These are phyloP conservation scores for Holothuria glaberrima DNA, from an alignment of 35 echinoderm and acorn worm genomes.

Conservation along the genomic window DNA sequence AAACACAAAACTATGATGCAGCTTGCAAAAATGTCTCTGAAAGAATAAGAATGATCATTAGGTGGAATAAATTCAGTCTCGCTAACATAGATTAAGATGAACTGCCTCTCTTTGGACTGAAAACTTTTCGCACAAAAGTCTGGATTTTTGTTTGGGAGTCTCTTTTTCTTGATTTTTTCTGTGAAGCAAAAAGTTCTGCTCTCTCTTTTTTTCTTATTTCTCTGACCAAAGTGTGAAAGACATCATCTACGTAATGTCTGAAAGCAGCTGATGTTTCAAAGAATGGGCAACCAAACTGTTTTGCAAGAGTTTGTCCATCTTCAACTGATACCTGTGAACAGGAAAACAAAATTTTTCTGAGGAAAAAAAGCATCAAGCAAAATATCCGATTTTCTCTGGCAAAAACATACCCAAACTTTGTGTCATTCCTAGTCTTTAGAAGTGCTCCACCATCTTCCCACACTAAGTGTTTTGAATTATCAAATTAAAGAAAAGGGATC, in stretches of 20 bases:
- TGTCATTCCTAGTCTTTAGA: too few relatives aligned
- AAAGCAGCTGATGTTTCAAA: conserved; percentile 98
- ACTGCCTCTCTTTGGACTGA: conserved; percentile 72
- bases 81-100: conserved; percentile 38
- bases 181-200: conserved; percentile 78
- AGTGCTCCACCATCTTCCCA: too few relatives aligned
- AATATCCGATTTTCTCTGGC: too few relatives aligned
- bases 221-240: conserved; percentile 95
- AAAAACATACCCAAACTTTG: too few relatives aligned
- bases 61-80: neutral
- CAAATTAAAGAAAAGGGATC: too few relatives aligned
- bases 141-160: conserved; percentile 78
- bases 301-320: conserved; percentile 91
- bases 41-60: neutral
- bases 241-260: conserved; percentile 96
- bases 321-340: conserved; percentile 72
- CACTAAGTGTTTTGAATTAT: too few relatives aligned
- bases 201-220: conserved; percentile 95
- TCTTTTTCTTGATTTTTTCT: conserved; percentile 91
- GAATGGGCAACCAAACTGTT: conserved; percentile 98
- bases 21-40: neutral
- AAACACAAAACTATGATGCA: too few relatives aligned
- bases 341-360: too few relatives aligned
- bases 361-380: too few relatives aligned
- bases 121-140: conserved; percentile 73